Base-by-base conservation (phyloP, 2,888 invertebrate species). In the Habroteleia sp. region DNA sequence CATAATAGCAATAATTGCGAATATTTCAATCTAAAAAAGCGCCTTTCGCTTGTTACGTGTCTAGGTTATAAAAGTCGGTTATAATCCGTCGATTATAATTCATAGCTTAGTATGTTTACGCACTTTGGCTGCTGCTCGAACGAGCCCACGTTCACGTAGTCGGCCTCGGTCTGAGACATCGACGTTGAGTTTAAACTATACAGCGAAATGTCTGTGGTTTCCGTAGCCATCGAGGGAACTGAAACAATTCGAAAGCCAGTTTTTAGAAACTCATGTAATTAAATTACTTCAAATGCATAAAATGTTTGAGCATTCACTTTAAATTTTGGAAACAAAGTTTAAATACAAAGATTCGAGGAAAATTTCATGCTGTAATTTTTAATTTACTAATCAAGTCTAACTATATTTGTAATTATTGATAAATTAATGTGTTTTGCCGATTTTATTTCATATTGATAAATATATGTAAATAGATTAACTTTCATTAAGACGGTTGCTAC, bases 121-220 rank as follows among this genome's bases (percentile, higher is more conserved):
- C 79, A 87, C 86, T 84, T 85, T 78, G 82, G 80, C 69, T 83
- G 84, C 74, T 82, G 84, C 52, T 83, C 85, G 31, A 80, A 77
- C 44, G 82, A 75, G 75, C 84, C 84, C 68, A 89, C 85, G 80
- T 88, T 89, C 65, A 89, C 89, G 81, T 90, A 90, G 77, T 90
- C 90, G 23, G 89, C 89, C 62, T 90, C 90, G 69, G 88, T 88
- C 60, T 87, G 88, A 56, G 52, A 81, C 50, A 77, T 77, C 6
- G 85, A 84, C 29, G 87, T 89, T 23, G 90, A 90, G 76, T 89
- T 90, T 39, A 90, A 82, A 62, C 90, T 90, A 84, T 89, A 90
- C 81, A 90, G 86, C 35, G 90, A 90, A 66, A 91, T 87, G 81
- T 91, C 91, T 27, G 91, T 91, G 48, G 89, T 90, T 83, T 90